A percentile compares a stretch with the other conserved stretches of the same genome.
Evolutionary conservation across 2,113 vertebrate species (phyloP).

Genomic region (Nibea coibor): DNA sequence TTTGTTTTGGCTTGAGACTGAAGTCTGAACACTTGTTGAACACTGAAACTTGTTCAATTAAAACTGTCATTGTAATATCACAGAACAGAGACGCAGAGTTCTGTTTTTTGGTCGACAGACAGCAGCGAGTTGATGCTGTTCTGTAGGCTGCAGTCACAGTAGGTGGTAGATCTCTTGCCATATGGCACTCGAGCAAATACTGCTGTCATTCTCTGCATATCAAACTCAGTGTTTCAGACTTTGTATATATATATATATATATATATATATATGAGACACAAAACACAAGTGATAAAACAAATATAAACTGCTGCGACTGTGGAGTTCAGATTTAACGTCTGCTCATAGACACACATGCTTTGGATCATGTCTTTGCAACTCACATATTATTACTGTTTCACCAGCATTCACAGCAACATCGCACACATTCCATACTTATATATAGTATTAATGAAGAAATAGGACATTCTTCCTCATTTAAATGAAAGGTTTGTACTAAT

Average conservation of each 20-base stretch:
- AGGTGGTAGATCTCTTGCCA: background rate
- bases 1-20: background rate
- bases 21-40: background rate
- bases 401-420: background rate
- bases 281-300: background rate
- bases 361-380: background rate
- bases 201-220: constrained; percentile 1
- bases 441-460: background rate
- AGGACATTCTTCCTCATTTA: background rate
- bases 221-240: background rate
- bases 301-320: background rate
- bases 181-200: background rate
- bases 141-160: background rate
- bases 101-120: too few relatives aligned
- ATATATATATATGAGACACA: background rate
- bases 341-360: background rate
- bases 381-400: background rate
- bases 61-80: constrained; percentile 5
- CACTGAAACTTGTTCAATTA: background rate
- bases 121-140: background rate
- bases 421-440: too few relatives aligned
- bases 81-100: background rate
- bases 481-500: background rate
- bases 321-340: background rate
- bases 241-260: too few relatives aligned